Base-by-base conservation (phyloP, 2,113 vertebrate genomes). In the Channa argus region DNA sequence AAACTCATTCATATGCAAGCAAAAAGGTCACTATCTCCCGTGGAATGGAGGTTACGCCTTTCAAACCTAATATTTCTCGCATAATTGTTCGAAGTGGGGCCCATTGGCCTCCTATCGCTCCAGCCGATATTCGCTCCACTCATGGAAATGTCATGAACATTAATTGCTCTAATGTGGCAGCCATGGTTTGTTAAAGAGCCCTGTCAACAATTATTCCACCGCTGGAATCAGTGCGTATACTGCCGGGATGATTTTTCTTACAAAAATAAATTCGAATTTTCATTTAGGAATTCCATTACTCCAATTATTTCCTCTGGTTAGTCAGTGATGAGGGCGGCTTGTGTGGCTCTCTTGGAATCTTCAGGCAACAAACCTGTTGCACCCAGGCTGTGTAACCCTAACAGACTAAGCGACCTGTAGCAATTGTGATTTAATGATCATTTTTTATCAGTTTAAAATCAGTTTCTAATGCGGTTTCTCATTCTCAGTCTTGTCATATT, bases 291-390 rank as follows among this genome's bases (percentile, higher is more conserved):
- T 43, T 6, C 73, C 63, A 74, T 69, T 3, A 61, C 34, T 56
- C 6, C 0, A 68, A 43, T 70, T 38, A 55, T 69, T 74, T 39
- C 14, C 47, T 2, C 65, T 50, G 60, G 41, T 79, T 63, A 55
- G 49, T 55, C 61, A 54, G 43, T 49, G 67, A 68, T 66, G 10
- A 50, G 47, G 54, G 56, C 10, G 13, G 55, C 58, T 24, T 66
- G 51, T n/a, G 5, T 54, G 52, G 43, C 70, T 54, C 71, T 62
- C 41, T 59, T 46, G 53, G 66, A 87, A 73, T 81, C 91, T 88
- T 88, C 93, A 95, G 86, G 92, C 92, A 84, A 83, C 58, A 77
- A 60, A 94, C 93, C 85, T 95, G 93, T 94, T 95, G 92, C 89
- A 53, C 46, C 74, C 77, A 11, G 63, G 44, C 51, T 44, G 39